These are phyloP conservation scores for Odontocolon sp. DNA, from an alignment of 2,888 invertebrate species.

Conservation along the genomic window DNA sequence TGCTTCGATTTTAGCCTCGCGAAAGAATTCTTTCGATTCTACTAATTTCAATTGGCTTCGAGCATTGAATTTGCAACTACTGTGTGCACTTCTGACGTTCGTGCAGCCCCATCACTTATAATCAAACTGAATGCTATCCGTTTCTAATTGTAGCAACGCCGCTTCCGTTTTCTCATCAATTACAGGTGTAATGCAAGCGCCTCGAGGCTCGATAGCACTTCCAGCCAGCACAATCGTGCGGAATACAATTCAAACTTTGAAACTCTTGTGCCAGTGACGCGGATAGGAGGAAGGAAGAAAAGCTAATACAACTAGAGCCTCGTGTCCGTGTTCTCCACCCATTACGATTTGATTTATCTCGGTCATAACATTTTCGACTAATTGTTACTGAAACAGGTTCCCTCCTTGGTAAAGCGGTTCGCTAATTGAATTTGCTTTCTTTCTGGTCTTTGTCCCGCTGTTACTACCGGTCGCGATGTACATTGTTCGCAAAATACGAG, in stretches of 20 bases:
- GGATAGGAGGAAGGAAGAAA: neutral
- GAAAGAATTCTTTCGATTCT: neutral
- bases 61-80: conserved; percentile 14
- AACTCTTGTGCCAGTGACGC: neutral
- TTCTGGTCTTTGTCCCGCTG: neutral
- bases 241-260: neutral
- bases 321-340: conserved; percentile 19
- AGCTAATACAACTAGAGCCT: conserved; percentile 9
- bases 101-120: conserved; percentile 25
- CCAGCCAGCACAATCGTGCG: neutral
- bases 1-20: too few relatives aligned
- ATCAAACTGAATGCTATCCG: conserved; percentile 40
- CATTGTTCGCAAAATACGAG: conserved; percentile 9
- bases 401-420: neutral
- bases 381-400: conserved; percentile 19
- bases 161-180: conserved; percentile 39
- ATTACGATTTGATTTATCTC: conserved; percentile 47
- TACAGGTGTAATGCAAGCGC: conserved; percentile 35
- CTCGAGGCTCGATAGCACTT: conserved; percentile 26
- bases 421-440: conserved; percentile 23
- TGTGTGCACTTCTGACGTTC: conserved; percentile 13
- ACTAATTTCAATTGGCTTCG: conserved; percentile 31
- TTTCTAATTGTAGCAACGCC: conserved; percentile 23
- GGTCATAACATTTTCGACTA: conserved; percentile 31
- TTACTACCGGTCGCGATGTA: neutral